These are phyloP conservation scores for Asteroscopus sphinx DNA, from an alignment of 2,888 invertebrate species.

Conservation along the genomic window DNA sequence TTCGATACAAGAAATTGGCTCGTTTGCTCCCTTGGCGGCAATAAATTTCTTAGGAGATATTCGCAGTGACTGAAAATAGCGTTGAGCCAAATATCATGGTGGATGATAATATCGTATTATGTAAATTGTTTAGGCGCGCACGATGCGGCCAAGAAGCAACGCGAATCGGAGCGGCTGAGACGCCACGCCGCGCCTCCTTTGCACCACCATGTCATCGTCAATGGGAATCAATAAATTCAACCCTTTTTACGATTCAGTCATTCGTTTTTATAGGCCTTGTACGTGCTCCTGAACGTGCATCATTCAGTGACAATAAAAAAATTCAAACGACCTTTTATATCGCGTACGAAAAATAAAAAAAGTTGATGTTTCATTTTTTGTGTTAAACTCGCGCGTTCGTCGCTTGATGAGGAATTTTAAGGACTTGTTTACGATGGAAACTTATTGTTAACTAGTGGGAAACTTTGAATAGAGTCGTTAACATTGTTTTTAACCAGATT, in stretches of 20 bases:
- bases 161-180: neutral
- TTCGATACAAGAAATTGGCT: conserved; percentile 71
- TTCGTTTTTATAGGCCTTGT: conserved; percentile 83
- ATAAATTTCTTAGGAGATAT: conserved; percentile 72
- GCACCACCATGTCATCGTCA: conserved; percentile 73
- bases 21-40: conserved; percentile 65
- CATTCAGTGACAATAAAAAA: conserved; percentile 83
- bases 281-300: conserved; percentile 83
- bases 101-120: conserved; percentile 80
- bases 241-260: conserved; percentile 87
- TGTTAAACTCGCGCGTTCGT: conserved; percentile 54
- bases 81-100: conserved; percentile 70
- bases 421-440: conserved; percentile 57
- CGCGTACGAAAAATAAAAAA: conserved; percentile 75
- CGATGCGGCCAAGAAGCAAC: conserved; percentile 20
- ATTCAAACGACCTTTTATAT: conserved; percentile 78
- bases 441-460: conserved; percentile 44
- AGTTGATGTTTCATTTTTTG: conserved; percentile 68
- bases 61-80: conserved; percentile 68
- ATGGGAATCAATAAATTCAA: conserved; percentile 88
- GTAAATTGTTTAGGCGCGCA: conserved; percentile 77
- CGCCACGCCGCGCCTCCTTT: conserved; percentile 27
- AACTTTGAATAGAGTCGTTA: conserved; percentile 38
- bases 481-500: conserved; percentile 31
- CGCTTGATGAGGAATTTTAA: conserved; percentile 56